phyloP scores from a whole-genome alignment of 2,113 vertebrate genomes.

The Sterrhoptilus dennistouni region DNA sequence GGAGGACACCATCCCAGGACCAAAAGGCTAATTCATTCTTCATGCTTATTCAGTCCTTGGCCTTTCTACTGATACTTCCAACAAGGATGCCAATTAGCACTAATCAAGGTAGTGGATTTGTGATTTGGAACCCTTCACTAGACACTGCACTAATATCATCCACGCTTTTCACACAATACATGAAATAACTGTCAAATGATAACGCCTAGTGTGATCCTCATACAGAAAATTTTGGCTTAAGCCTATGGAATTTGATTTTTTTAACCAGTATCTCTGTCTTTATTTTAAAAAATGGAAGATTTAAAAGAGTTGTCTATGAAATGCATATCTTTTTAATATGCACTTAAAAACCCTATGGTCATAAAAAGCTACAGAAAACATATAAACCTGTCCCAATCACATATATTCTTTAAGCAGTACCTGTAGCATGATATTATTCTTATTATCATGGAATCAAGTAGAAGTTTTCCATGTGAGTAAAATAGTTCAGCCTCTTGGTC shows the following conservation, averaged over 20 bases:
- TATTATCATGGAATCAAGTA: background rate
- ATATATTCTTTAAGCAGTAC: background rate
- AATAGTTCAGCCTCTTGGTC: background rate
- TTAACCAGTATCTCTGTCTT: background rate
- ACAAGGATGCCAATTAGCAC: constrained; percentile 6
- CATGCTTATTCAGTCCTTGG: background rate
- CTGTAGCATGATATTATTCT: background rate
- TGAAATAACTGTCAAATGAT: background rate
- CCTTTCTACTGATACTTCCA: constrained; percentile 3
- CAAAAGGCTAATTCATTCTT: background rate
- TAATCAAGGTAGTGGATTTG: constrained; percentile 6
- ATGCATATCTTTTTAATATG: background rate
- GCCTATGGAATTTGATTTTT: background rate
- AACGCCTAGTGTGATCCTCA: background rate
- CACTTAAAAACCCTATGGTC: background rate
- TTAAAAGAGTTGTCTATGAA: background rate
- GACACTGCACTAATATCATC: background rate
- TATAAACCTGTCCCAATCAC: background rate
- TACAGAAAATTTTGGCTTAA: background rate
- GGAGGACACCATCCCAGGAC: background rate
- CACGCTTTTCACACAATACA: background rate
- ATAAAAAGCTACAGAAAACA: background rate
- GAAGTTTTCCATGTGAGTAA: background rate
- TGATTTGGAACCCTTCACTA: background rate
- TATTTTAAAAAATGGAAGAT: background rate